These are phyloP conservation scores for Euphonia xanthogaster DNA, from an alignment of 2,797 vertebrate species.

Conservation along the genomic window DNA sequence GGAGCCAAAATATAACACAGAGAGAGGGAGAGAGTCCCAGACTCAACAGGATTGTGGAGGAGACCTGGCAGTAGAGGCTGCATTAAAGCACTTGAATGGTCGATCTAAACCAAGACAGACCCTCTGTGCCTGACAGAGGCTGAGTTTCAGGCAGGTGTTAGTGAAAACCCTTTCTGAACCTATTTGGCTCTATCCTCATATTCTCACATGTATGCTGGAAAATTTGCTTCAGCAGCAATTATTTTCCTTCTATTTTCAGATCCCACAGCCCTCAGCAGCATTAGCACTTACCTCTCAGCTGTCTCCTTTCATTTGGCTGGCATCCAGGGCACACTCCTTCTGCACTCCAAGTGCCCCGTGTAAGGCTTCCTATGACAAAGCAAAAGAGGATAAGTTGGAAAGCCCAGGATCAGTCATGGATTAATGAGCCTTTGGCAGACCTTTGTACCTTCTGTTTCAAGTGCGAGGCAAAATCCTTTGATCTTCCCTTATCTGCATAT, in stretches of 20 bases:
- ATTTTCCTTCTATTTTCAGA: constrained; percentile 29
- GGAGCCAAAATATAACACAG: neutral
- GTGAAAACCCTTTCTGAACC: neutral
- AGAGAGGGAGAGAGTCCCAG: neutral
- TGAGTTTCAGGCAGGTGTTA: neutral
- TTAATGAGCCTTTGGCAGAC: constrained; percentile 11
- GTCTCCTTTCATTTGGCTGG: neutral
- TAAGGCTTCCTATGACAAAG: neutral
- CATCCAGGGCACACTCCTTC: neutral
- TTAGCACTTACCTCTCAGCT: neutral
- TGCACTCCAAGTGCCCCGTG: neutral
- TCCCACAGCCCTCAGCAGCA: neutral
- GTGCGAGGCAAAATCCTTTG: neutral
- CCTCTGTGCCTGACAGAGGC: neutral
- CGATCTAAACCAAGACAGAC: neutral
- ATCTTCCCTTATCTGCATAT: neutral
- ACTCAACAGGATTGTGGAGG: neutral
- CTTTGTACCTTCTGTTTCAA: neutral
- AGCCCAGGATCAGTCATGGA: neutral
- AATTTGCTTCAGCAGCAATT: neutral
- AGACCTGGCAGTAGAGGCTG: neutral
- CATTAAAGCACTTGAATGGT: neutral
- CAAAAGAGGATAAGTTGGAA: neutral
- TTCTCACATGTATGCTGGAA: neutral
- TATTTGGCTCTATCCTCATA: neutral